Base-by-base conservation (phyloP, 2,797 vertebrate genomes). In the Hemitrygon akajei region DNA sequence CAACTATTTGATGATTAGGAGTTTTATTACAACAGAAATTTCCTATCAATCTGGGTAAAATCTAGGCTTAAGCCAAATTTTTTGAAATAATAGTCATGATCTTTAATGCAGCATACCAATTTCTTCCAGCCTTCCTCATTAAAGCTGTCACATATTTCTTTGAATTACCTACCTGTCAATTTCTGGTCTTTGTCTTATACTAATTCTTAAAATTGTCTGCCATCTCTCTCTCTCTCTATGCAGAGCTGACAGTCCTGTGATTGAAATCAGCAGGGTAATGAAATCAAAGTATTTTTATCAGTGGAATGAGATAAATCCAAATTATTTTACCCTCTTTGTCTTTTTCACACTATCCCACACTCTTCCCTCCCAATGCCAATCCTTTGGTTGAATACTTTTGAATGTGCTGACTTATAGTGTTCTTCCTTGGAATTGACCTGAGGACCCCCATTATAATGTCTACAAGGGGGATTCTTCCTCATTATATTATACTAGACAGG, bases 91-190 rank as follows among this genome's bases (percentile, higher is more conserved):
- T 89, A 69, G 60, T 25, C 60, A 89, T 34, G 7, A 3, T 89
- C 37, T 18, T 89, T 89, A 7, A 9, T 69, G 11, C 18, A 37
- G n/a, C 60, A 89, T 22, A 69, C 63, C 9, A 37, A 89, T 69
- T 69, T 69, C 86, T 22, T 3, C 6, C 60, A 66, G n/a, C 7
- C n/a, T 89, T 66, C 63, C 86, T 66, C 20, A 10, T 89, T 89
- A 89, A 69, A 89, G 7, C 86, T 66, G n/a, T 89, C 66, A 69
- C 25, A 37, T 89, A 56, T 69, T 63, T 69, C 86, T 69, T 69
- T 89, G n/a, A 89, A 69, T 37, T 40, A 89, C n/a, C 60, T 69
- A 37, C n/a, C 69, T 89, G 86, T 89, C 63, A 89, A 89, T 89
- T 89, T 40, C 86, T 89, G 86, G 1, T 34, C 86, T 37, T 69